These are phyloP conservation scores for Hippocampus zosterae DNA, from an alignment of 2,113 vertebrate genomes.

Conservation along the genomic window DNA sequence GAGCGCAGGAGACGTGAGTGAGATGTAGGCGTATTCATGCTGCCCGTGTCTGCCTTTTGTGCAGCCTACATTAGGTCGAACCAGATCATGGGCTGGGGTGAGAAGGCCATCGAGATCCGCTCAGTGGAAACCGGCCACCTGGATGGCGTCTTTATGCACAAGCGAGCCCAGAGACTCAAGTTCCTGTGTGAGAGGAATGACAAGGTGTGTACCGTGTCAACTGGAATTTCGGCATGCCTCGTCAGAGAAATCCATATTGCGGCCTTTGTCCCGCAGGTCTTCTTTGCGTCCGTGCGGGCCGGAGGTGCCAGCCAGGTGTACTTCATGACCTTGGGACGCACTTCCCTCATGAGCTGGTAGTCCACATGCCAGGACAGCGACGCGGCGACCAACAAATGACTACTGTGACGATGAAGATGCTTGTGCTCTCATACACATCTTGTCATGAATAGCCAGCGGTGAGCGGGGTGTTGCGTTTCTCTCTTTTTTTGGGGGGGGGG, in stretches of 20 bases:
- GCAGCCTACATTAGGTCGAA: conserved; percentile 76
- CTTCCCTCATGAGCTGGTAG: conserved; percentile 74
- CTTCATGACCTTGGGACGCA: conserved; percentile 73
- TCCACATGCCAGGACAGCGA: background rate
- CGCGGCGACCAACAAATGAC: conserved; percentile 37
- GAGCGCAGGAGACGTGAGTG: background rate
- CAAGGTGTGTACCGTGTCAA: conserved; percentile 48
- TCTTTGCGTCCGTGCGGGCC: conserved; percentile 69
- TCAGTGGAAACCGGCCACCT: conserved; percentile 73
- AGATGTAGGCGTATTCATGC: background rate
- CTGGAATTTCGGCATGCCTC: no score
- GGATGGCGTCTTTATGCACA: conserved; percentile 75
- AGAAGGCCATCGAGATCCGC: conserved; percentile 75
- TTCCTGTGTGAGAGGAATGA: conserved; percentile 74
- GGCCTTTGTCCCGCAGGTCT: conserved; percentile 48
- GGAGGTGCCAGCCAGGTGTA: conserved; percentile 73
- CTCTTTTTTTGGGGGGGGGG: background rate
- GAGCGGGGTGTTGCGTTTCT: background rate
- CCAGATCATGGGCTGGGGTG: conserved; percentile 77
- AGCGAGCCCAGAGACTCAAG: conserved; percentile 73
- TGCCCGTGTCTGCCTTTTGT: background rate
- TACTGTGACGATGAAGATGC: conserved; percentile 31
- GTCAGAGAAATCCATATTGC: background rate
- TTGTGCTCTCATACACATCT: conserved; percentile 19
- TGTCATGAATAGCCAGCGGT: conserved; percentile 11